phyloP scores from a whole-genome alignment of 2,797 vertebrate genomes.

The Morelia viridis region DNA sequence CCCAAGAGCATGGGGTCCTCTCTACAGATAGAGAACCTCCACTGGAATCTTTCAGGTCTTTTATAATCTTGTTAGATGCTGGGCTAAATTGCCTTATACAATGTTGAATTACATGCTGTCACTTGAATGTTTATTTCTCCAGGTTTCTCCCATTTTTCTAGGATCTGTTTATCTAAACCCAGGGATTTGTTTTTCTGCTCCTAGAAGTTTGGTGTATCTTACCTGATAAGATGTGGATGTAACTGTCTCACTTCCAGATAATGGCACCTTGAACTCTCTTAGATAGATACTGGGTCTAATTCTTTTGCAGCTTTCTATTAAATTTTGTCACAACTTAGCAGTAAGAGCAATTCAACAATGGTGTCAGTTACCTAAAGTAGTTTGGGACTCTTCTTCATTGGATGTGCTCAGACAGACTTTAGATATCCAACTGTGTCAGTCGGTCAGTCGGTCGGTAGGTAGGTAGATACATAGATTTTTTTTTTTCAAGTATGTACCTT shows the following conservation, averaged over 20 bases:
- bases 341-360: background rate
- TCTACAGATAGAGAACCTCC: too few relatives aligned
- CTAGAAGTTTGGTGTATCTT: background rate
- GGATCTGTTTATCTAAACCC: background rate
- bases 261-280: background rate
- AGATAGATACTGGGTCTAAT: background rate
- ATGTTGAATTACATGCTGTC: background rate
- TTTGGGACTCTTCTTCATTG: background rate
- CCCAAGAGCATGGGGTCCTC: too few relatives aligned
- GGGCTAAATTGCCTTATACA: too few relatives aligned
- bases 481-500: background rate
- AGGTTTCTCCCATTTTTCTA: background rate
- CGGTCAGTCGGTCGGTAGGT: too few relatives aligned
- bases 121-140: background rate
- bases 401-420: background rate
- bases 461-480: background rate
- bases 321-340: background rate
- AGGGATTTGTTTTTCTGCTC: background rate
- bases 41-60: too few relatives aligned
- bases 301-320: background rate
- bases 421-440: background rate
- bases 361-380: background rate
- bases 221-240: background rate
- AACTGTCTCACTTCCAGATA: background rate
- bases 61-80: too few relatives aligned